Evolutionary conservation across 2,797 vertebrate genomes (phyloP), one percentile per base, ranked within the genome.

Genomic region (Geotria australis): DNA sequence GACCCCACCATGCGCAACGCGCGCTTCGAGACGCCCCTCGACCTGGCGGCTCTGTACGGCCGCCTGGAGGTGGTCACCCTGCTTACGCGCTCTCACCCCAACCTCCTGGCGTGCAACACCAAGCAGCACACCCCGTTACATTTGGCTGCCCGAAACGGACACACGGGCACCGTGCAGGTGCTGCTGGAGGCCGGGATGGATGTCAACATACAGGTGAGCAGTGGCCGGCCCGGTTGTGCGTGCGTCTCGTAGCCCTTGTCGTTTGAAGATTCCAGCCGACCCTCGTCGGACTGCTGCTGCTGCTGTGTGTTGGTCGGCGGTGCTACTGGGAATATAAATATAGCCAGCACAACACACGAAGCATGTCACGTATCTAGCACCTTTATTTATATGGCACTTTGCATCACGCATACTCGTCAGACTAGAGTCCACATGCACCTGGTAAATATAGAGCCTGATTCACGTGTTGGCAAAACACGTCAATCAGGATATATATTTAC

Each of bases 1-100:
- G 89, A 98, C 70, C 91, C 91, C 67, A 98, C 91, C 64, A 94
- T 98, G 86, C 78, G 91, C 65, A 98, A 98, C 67, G 85, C 85
- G 73, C 89, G 88, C 62, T 85, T 95, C 0, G 86, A 98, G 77
- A 95, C 89, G 0, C 91, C 91, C 0, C 76, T 98, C 70, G 89
- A 96, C 70, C 73, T 98, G 69, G 91, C 91, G 0, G 85, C 91
- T 0, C 74, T 91, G 5, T 96, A 98, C 0, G 91, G 91, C 61
- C 76, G 91, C n/a, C 72, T 98, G 66, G 89, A 94, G 64, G 89
- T 96, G 1, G 91, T 96, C 63, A 86, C 83, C 70, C 77, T 94
- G 72, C 77, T 98, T 59, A 70, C 96, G 57, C 79, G 72, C 0
- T 88, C 91, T 2, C 89, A 96, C 67, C 91, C 91, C 62, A 96